phyloP scores from a whole-genome alignment of 92 coral and sea anemone species.

The Actinostola sp. region DNA sequence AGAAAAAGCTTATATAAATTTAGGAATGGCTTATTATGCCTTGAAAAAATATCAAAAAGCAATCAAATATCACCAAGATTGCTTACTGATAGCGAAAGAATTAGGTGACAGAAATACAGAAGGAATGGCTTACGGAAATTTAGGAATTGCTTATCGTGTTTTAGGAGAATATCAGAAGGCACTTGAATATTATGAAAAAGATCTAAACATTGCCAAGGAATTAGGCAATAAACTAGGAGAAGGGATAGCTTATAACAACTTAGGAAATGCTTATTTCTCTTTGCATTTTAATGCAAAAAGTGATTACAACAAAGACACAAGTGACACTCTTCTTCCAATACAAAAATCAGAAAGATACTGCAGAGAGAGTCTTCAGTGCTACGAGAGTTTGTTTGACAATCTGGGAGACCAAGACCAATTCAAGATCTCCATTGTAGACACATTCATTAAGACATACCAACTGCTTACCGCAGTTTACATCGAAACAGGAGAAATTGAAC shows the following conservation, averaged over 20 bases:
- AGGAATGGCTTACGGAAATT: background rate
- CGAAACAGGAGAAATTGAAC: too few species aligned
- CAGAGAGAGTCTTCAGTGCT: too few species aligned
- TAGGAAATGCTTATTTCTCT: slow-evolving; percentile 1
- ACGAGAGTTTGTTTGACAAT: too few species aligned
- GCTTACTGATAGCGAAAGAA: background rate
- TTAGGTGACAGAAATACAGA: background rate
- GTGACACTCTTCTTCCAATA: too few species aligned
- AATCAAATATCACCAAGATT: background rate
- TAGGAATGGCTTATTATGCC: background rate
- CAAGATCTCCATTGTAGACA: too few species aligned
- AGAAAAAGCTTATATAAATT: background rate
- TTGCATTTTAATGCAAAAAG: too few species aligned
- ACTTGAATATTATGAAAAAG: background rate
- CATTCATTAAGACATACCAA: too few species aligned
- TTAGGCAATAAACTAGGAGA: background rate
- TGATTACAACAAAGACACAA: too few species aligned
- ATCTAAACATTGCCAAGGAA: background rate
- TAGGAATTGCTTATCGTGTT: too few species aligned
- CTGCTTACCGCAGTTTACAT: too few species aligned
- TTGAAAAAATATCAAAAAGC: background rate
- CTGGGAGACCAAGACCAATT: too few species aligned
- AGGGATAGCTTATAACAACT: background rate
- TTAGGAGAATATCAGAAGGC: background rate
- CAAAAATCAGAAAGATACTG: too few species aligned